Evolutionary conservation across 1,140 invertebrate genomes (phyloP).

Genomic region (Ceratina japonica): DNA sequence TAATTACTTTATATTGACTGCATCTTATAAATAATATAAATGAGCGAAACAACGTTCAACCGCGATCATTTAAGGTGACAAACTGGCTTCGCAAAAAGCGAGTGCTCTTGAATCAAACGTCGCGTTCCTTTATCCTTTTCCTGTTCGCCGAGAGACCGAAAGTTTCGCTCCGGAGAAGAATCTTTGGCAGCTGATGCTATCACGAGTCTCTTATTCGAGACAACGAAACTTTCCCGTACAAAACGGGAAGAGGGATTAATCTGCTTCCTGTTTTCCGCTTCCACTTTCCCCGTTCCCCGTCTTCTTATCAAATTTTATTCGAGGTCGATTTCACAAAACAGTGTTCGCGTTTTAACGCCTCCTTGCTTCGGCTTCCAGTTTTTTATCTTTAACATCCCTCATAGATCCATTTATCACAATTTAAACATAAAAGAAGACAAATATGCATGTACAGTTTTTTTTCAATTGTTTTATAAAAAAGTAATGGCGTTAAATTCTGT

Average conservation of each 20-base stretch:
- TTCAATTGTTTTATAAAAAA: too few relatives aligned
- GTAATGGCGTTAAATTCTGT: too few relatives aligned
- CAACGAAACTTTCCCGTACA: conserved; percentile 5
- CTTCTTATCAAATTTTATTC: conserved; percentile 14
- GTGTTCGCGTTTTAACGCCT: conserved; percentile 1
- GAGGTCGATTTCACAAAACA: background rate
- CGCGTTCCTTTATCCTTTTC: background rate
- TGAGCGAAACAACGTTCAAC: too few relatives aligned
- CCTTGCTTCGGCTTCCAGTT: background rate
- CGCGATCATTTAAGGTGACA: background rate
- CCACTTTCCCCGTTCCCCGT: background rate
- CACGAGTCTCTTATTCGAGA: conserved; percentile 4
- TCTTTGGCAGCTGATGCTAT: conserved; percentile 24
- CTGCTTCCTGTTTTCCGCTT: conserved; percentile 7
- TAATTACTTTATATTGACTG: too few relatives aligned
- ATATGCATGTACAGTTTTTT: too few relatives aligned
- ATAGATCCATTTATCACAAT: background rate
- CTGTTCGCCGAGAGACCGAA: too few relatives aligned
- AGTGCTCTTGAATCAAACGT: conserved; percentile 1
- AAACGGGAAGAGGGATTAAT: conserved; percentile 8
- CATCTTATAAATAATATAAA: too few relatives aligned
- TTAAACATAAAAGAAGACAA: background rate
- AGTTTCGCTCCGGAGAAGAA: background rate
- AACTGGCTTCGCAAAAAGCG: background rate
- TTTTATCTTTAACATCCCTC: too few relatives aligned